These are phyloP conservation scores for Neolamprologus toae DNA, from an alignment of 2,113 vertebrate genomes.

Conservation along the genomic window DNA sequence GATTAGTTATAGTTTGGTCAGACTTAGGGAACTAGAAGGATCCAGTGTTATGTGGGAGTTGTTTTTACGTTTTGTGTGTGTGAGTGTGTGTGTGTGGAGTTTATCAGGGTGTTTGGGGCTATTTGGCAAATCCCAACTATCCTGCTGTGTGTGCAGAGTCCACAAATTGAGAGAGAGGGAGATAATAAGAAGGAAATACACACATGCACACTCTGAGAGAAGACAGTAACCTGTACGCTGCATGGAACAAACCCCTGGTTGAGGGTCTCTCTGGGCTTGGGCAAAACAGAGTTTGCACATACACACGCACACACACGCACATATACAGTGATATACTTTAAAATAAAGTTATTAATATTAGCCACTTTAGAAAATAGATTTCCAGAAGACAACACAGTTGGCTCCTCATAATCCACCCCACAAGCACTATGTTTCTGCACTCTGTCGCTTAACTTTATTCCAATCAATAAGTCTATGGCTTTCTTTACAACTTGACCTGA, in stretches of 20 bases:
- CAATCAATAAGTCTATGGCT: neutral
- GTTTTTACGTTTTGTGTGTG: neutral
- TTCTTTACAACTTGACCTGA: neutral
- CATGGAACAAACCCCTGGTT: conserved; percentile 4
- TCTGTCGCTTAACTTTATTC: neutral
- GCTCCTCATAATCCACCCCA: neutral
- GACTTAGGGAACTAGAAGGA: neutral
- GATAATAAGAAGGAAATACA: neutral
- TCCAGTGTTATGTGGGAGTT: neutral
- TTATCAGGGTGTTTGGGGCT: neutral
- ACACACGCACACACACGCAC: neutral
- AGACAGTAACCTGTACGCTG: neutral
- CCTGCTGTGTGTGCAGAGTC: neutral
- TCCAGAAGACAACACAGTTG: neutral
- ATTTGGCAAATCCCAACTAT: conserved; percentile 4
- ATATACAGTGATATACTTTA: neutral
- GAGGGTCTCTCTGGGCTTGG: neutral
- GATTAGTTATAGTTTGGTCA: conserved; percentile 3
- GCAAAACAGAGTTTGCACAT: conserved; percentile 42
- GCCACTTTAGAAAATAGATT: neutral
- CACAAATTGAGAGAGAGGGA: neutral
- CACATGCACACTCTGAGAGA: neutral
- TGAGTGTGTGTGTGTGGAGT: neutral
- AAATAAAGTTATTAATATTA: neutral
- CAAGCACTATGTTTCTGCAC: neutral